These are phyloP conservation scores for Rhopalosiphum maidis DNA, from an alignment of 1,140 invertebrate species.

Conservation along the genomic window DNA sequence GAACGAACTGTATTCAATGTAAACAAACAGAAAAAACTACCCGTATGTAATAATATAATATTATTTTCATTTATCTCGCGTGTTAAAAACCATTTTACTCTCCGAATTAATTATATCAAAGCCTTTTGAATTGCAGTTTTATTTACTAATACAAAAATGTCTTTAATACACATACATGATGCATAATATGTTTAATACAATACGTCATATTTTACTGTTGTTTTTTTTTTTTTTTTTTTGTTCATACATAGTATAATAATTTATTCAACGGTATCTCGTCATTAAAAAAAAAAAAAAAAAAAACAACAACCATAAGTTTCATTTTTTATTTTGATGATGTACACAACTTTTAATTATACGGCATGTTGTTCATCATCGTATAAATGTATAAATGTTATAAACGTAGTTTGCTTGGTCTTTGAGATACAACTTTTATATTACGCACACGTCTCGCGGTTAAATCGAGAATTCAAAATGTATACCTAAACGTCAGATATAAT, in stretches of 20 bases:
- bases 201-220: not conserved
- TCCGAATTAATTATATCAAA: constrained; percentile 8
- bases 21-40: not conserved
- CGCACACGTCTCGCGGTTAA: not conserved
- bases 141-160: constrained; percentile 17
- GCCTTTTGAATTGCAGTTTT: not conserved
- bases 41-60: not conserved
- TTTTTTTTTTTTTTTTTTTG: not conserved
- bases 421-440: not conserved
- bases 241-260: not conserved
- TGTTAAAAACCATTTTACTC: not conserved
- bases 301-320: not conserved
- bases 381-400: constrained; percentile 7
- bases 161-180: not conserved
- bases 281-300: constrained; percentile 8
- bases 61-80: not conserved
- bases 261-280: constrained; percentile 6
- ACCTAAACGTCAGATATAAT: not conserved
- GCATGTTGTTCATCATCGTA: not conserved
- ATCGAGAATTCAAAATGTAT: not conserved
- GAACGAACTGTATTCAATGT: constrained; percentile 8
- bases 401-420: not conserved
- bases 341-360: not conserved
- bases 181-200: not conserved
- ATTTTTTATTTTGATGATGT: not conserved